A percentile compares a stretch with the other conserved stretches of the same genome.
Conservation (phyloP, 35 echinoderm and acorn worm species). For the Ophiothrix spiculata region DNA sequence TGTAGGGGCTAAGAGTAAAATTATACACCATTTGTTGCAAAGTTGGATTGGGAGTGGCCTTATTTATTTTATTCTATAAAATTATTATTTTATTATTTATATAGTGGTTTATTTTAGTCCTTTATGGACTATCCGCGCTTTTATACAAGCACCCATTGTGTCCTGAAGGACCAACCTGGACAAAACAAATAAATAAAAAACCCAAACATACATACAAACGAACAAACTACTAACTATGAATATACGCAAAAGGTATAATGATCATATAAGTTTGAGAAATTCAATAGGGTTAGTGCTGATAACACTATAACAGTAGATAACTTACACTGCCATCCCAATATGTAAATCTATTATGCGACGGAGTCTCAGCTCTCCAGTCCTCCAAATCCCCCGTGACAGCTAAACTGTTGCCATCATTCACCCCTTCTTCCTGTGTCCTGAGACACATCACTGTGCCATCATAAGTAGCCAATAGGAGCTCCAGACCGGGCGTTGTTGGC, state of each 20-base stretch:
- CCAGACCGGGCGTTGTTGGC: conserved; percentile 34
- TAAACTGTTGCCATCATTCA: background rate
- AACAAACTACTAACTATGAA: background rate
- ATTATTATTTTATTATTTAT: too few species aligned
- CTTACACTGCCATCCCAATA: conserved; percentile 36
- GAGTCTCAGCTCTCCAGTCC: conserved; percentile 36
- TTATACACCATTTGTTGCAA: too few species aligned
- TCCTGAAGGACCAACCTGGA: background rate
- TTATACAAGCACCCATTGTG: background rate
- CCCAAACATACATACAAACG: background rate
- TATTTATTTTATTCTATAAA: too few species aligned
- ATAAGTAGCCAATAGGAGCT: conserved; percentile 48
- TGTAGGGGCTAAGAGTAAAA: too few species aligned
- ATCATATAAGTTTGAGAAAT: background rate
- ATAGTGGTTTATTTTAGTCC: too few species aligned
- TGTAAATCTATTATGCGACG: conserved; percentile 41
- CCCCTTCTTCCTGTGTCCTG: background rate
- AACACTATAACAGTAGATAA: background rate
- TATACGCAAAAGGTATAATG: background rate
- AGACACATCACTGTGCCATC: conserved; percentile 63
- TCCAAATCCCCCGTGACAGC: background rate
- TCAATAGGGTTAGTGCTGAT: background rate
- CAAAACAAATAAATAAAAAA: background rate
- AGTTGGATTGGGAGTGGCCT: too few species aligned
- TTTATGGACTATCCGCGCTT: too few species aligned